A percentile compares a stretch with the other conserved stretches of the same genome.
Conservation (phyloP, 2,113 vertebrate species). For the Megaleporinus macrocephalus region DNA sequence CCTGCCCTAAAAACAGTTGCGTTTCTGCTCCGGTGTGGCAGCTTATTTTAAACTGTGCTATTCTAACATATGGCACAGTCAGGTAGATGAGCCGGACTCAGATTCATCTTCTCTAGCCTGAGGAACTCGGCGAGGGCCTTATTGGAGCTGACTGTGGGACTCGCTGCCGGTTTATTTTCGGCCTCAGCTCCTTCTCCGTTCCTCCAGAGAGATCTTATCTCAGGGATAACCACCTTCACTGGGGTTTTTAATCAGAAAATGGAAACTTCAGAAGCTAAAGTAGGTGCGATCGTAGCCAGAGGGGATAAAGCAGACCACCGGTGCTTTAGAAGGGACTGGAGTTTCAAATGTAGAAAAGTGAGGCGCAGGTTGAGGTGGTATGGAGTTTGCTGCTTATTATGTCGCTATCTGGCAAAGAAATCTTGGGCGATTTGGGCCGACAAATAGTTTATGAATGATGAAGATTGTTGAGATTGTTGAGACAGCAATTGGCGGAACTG, state of each 20-base stretch:
- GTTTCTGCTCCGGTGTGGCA: neutral
- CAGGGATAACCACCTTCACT: constrained; percentile 56
- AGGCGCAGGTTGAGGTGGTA: neutral
- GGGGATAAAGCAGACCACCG: constrained; percentile 21
- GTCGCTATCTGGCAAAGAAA: too few relatives aligned
- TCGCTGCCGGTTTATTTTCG: constrained; percentile 49
- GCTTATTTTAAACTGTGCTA: constrained; percentile 6
- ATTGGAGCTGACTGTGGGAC: neutral
- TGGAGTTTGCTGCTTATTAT: neutral
- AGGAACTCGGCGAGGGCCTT: neutral
- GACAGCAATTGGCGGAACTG: too few relatives aligned
- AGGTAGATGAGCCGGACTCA: neutral
- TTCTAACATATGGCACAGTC: neutral
- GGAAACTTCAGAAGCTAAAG: constrained; percentile 43
- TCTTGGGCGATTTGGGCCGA: too few relatives aligned
- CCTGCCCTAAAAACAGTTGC: neutral
- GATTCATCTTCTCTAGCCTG: neutral
- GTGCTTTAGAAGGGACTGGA: neutral
- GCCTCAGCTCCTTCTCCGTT: constrained; percentile 23
- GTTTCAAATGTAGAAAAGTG: neutral
- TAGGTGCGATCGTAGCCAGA: constrained; percentile 53
- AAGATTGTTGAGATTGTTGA: too few relatives aligned
- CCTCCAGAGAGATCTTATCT: constrained; percentile 45
- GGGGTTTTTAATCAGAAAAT: constrained; percentile 36
- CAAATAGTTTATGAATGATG: too few relatives aligned